These are phyloP conservation scores for Trialeurodes vaporariorum DNA, from an alignment of 1,140 invertebrate genomes.

Conservation along the genomic window DNA sequence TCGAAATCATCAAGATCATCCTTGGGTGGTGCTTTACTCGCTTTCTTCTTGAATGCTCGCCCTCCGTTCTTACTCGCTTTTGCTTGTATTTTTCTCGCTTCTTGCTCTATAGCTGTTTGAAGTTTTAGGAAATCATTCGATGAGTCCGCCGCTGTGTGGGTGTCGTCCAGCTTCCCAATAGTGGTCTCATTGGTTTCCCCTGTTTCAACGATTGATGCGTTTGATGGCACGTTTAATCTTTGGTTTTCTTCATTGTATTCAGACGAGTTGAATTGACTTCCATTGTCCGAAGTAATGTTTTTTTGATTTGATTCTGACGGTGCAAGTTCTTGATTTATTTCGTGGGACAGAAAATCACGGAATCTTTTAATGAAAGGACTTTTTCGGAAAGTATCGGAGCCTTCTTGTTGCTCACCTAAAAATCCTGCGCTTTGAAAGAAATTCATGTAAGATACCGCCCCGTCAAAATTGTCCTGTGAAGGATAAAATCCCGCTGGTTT, in stretches of 20 bases:
- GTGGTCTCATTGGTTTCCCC: background rate
- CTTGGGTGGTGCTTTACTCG: background rate
- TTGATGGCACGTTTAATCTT: background rate
- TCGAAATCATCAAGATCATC: background rate
- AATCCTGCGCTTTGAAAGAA: background rate
- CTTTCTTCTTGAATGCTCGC: background rate
- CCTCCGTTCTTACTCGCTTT: background rate
- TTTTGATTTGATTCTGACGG: background rate
- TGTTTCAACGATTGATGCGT: background rate
- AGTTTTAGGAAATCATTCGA: background rate
- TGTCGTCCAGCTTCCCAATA: background rate
- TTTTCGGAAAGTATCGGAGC: background rate
- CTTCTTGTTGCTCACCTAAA: background rate
- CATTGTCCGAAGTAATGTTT: too few species aligned
- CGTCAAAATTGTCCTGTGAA: background rate
- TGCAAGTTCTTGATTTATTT: background rate
- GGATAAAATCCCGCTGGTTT: too few species aligned
- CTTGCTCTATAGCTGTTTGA: background rate
- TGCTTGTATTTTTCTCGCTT: background rate
- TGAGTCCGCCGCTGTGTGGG: background rate
- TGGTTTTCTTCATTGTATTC: background rate
- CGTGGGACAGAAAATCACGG: background rate
- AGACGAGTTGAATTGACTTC: background rate
- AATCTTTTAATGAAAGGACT: background rate
- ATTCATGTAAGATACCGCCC: background rate